Evolutionary conservation across 2,113 vertebrate genomes (phyloP).

Genomic region (Daphoenositta chrysoptera): DNA sequence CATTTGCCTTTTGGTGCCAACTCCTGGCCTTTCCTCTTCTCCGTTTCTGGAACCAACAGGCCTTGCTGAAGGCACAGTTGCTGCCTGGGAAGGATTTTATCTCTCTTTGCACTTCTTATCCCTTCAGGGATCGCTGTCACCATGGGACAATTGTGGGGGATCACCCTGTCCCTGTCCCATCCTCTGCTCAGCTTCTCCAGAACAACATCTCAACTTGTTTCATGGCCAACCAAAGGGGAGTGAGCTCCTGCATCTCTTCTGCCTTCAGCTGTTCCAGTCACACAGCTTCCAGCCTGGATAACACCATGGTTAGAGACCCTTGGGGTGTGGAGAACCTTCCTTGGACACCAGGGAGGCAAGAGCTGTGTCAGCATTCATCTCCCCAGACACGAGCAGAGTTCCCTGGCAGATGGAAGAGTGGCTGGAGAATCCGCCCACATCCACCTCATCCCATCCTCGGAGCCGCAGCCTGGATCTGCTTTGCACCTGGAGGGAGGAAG

Average conservation of each 20-base stretch:
- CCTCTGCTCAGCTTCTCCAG: not conserved
- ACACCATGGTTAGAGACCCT: not conserved
- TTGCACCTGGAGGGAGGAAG: not conserved
- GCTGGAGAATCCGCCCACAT: not conserved
- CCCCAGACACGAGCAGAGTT: not conserved
- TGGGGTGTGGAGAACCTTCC: not conserved
- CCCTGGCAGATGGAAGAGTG: not conserved
- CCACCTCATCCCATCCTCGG: not conserved
- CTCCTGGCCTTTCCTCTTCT: not conserved
- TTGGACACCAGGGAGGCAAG: not conserved
- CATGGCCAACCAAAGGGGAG: not conserved
- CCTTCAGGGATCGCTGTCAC: not conserved
- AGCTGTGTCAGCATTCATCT: not conserved
- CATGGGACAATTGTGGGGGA: not conserved
- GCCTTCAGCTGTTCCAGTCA: not conserved
- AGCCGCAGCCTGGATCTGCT: not conserved
- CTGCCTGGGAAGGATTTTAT: not conserved
- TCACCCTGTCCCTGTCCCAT: not conserved
- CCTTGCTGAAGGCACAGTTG: constrained; percentile 18
- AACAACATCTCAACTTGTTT: not conserved
- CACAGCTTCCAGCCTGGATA: not conserved
- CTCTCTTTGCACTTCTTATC: constrained; percentile 1
- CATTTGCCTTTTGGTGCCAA: constrained; percentile 21
- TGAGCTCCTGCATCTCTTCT: not conserved
- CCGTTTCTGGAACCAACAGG: not conserved